Conservation (phyloP, 2,888 invertebrate genomes). For the Teinopalpus imperialis region DNA sequence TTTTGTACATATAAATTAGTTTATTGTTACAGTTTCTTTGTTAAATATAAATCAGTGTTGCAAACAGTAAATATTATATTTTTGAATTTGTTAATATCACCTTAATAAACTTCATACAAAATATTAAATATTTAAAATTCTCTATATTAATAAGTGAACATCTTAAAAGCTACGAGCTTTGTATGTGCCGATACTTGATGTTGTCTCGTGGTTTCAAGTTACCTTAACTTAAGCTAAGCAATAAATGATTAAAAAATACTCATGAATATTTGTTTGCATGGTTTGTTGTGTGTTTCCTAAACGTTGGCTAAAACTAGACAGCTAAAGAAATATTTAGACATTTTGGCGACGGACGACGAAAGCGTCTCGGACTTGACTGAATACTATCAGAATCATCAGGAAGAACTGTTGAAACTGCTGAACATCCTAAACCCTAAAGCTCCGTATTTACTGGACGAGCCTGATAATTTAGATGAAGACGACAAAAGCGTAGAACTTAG, state of each 20-base stretch:
- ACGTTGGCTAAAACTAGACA: conserved; percentile 60
- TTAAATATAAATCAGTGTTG: too few species aligned
- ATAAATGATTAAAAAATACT: conserved; percentile 47
- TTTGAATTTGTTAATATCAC: too few species aligned
- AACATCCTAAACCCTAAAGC: conserved; percentile 64
- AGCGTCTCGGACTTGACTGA: conserved; percentile 62
- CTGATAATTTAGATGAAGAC: conserved; percentile 62
- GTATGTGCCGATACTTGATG: conserved; percentile 13
- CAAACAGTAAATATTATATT: too few species aligned
- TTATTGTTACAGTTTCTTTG: too few species aligned
- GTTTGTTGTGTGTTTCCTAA: conserved; percentile 71
- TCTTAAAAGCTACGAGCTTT: conserved; percentile 7
- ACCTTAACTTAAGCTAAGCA: conserved; percentile 16
- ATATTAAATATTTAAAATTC: too few species aligned
- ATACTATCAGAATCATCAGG: conserved; percentile 67
- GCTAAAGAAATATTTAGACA: conserved; percentile 83
- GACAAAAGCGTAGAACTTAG: conserved; percentile 54
- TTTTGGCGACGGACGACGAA: conserved; percentile 78
- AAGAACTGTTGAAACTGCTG: conserved; percentile 63
- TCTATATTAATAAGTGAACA: too few species aligned
- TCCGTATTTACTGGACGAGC: conserved; percentile 59
- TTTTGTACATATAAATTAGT: too few species aligned
- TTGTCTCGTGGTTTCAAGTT: conserved; percentile 17
- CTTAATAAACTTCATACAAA: too few species aligned
- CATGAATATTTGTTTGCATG: conserved; percentile 72